phyloP scores from a whole-genome alignment of 1,140 invertebrate species.

The Drosophila fuyamai region DNA sequence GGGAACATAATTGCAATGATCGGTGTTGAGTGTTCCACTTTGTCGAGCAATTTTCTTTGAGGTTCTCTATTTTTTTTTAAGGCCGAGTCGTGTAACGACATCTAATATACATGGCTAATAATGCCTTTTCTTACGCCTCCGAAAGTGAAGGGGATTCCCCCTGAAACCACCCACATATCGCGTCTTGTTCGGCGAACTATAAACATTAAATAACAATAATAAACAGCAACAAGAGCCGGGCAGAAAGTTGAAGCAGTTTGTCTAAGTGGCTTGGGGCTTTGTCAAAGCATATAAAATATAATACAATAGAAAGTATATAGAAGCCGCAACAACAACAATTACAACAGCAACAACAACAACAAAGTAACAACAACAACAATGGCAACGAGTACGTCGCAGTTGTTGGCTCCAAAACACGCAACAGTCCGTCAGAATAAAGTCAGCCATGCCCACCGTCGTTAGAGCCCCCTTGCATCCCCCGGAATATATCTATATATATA shows the following conservation, averaged over 20 bases:
- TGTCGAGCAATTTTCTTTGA: conserved; percentile 11
- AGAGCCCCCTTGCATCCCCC: conserved; percentile 8
- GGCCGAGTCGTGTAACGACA: conserved; percentile 24
- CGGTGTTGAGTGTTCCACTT: conserved; percentile 18
- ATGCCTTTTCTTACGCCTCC: conserved; percentile 47
- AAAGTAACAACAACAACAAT: conserved; percentile 30
- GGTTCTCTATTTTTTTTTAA: conserved; percentile 1
- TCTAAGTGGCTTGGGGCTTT: conserved; percentile 71
- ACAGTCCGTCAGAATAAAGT: conserved; percentile 69
- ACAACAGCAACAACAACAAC: conserved; percentile 24
- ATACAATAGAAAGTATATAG: conserved; percentile 70
- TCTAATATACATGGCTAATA: conserved; percentile 45
- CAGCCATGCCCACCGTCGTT: conserved; percentile 58
- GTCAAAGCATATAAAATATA: conserved; percentile 68
- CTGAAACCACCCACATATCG: conserved; percentile 34
- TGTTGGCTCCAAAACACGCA: conserved; percentile 78
- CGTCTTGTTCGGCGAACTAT: conserved; percentile 56
- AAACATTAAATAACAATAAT: conserved; percentile 82
- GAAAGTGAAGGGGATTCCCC: conserved; percentile 34
- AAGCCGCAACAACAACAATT: conserved; percentile 35
- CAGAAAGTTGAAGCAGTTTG: conserved; percentile 74
- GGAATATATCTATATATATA: not conserved
- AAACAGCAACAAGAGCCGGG: conserved; percentile 50
- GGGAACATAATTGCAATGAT: not conserved
- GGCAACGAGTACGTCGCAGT: conserved; percentile 60